Conservation (phyloP, 2,113 vertebrate genomes). For the Cettia cetti region DNA sequence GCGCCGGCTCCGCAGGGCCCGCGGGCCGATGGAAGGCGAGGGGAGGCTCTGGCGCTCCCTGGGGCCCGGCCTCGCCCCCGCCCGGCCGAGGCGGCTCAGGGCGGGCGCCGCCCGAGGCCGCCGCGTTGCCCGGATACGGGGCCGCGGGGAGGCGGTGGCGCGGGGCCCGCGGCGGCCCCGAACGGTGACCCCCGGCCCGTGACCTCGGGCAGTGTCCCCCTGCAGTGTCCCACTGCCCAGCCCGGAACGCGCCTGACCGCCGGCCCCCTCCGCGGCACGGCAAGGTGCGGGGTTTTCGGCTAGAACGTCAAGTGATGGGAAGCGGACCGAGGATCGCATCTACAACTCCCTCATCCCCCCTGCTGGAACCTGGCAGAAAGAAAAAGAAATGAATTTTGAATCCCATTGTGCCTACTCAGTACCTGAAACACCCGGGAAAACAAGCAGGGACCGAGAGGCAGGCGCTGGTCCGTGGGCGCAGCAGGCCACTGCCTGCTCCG, state of each 20-base stretch:
- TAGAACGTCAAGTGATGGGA: not conserved
- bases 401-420: not conserved
- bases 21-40: not conserved
- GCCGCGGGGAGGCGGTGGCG: not conserved
- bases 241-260: not conserved
- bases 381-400: not conserved
- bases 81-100: not conserved
- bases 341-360: not conserved
- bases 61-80: not conserved
- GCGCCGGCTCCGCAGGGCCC: not conserved
- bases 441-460: not conserved
- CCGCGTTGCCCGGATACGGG: not conserved
- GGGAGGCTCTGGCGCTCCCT: not conserved
- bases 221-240: not conserved
- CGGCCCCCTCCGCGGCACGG: not conserved
- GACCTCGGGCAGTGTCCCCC: not conserved
- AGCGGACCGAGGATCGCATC: not conserved
- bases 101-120: not conserved
- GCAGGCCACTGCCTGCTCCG: not conserved
- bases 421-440: not conserved
- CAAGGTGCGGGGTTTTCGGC: not conserved
- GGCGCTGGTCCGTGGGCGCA: not conserved
- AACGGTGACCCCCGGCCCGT: not conserved
- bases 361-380: not conserved
- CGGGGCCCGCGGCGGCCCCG: not conserved